phyloP scores from a whole-genome alignment of 2,888 invertebrate genomes.

The Pseudanteris insignis region DNA sequence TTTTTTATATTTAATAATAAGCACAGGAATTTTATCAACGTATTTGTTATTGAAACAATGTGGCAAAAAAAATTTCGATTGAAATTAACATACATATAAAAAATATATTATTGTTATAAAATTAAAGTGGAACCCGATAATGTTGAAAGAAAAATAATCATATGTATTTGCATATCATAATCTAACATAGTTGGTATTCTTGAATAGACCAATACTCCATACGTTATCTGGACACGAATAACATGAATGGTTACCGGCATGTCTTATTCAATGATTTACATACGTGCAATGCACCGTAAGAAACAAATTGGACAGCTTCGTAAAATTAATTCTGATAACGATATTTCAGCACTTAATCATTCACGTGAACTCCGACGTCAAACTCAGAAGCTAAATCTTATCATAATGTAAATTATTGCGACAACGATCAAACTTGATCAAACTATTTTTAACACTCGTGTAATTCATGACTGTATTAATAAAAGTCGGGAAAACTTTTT shows the following conservation, averaged over 20 bases:
- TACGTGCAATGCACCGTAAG: conserved; percentile 17
- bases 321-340: conserved; percentile 32
- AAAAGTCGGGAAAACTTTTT: too few species aligned
- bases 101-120: too few species aligned
- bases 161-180: conserved; percentile 1
- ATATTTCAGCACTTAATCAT: conserved; percentile 21
- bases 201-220: conserved; percentile 5
- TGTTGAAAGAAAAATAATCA: too few species aligned
- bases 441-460: too few species aligned
- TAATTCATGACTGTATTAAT: too few species aligned
- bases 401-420: conserved; percentile 4
- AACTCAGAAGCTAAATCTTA: not conserved
- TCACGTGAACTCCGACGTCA: conserved; percentile 4
- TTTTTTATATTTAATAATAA: too few species aligned
- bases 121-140: too few species aligned
- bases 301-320: conserved; percentile 24
- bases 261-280: conserved; percentile 30
- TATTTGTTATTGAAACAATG: too few species aligned
- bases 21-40: too few species aligned
- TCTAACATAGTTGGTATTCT: conserved; percentile 10
- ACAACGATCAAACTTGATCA: not conserved
- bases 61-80: too few species aligned
- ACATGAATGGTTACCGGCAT: conserved; percentile 20
- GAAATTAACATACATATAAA: too few species aligned
- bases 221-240: conserved; percentile 23